A percentile compares a stretch with the other conserved stretches of the same genome.
Evolutionary conservation across 1,140 invertebrate genomes (phyloP).

Genomic region (Octopus bimaculoides): DNA sequence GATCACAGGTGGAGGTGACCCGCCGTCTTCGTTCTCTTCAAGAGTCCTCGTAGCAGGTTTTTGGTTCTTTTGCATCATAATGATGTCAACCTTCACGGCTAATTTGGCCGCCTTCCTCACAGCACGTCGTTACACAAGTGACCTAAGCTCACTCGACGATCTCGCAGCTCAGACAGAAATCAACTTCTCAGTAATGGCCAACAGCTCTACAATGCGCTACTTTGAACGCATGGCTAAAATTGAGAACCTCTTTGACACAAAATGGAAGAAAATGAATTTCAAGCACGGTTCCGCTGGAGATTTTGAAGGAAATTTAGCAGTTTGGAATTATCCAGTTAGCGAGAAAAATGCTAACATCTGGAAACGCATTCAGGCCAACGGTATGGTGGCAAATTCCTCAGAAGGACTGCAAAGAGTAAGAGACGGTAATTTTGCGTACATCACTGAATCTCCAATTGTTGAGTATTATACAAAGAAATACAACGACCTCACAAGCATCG

Average conservation of each 20-base stretch:
- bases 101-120: constrained; percentile 42
- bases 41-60: constrained; percentile 84
- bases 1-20: constrained; percentile 55
- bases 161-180: constrained; percentile 82
- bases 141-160: constrained; percentile 71
- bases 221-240: constrained; percentile 33
- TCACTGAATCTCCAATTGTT: constrained; percentile 36
- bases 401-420: constrained; percentile 24
- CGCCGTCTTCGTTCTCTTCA: constrained; percentile 77
- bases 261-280: constrained; percentile 34
- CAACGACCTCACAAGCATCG: constrained; percentile 29
- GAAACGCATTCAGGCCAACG: constrained; percentile 20
- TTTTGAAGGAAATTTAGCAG: constrained; percentile 42
- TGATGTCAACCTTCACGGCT: constrained; percentile 70
- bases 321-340: constrained; percentile 89
- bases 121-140: constrained; percentile 28
- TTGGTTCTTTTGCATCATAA: constrained; percentile 89
- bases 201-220: constrained; percentile 31
- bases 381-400: constrained; percentile 23
- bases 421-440: constrained; percentile 29
- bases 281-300: constrained; percentile 8
- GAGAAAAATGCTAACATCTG: constrained; percentile 87
- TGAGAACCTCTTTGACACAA: constrained; percentile 32
- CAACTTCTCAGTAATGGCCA: constrained; percentile 49
- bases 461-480: constrained; percentile 27